phyloP scores from a whole-genome alignment of 2,888 invertebrate species.

The Oxytorus armatus region DNA sequence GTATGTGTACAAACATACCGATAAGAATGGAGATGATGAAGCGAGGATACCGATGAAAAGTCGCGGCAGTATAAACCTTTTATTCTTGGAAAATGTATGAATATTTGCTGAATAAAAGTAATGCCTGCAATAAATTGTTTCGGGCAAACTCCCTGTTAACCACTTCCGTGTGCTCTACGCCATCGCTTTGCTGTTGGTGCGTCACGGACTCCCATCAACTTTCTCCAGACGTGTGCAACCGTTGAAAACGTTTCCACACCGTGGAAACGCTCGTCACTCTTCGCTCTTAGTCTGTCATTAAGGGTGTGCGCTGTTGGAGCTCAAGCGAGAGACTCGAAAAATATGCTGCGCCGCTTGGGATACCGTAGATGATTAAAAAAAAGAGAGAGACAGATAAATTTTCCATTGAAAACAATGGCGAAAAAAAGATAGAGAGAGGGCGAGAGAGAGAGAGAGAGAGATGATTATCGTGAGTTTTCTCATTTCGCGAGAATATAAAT shows the following conservation, averaged over 20 bases:
- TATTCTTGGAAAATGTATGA: constrained; percentile 72
- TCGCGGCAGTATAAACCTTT: constrained; percentile 59
- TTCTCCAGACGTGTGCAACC: constrained; percentile 55
- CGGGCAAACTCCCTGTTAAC: constrained; percentile 14
- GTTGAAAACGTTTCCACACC: constrained; percentile 49
- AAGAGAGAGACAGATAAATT: constrained; percentile 39
- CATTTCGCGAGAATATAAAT: constrained; percentile 56
- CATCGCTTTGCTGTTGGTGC: constrained; percentile 12
- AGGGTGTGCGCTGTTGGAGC: not conserved
- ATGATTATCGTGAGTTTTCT: constrained; percentile 63
- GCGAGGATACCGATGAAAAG: constrained; percentile 55
- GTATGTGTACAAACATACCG: constrained; percentile 24
- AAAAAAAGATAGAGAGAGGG: not conserved
- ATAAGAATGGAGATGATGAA: constrained; percentile 66
- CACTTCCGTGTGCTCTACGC: not conserved
- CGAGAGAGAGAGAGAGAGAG: constrained; percentile 5
- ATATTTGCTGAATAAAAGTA: constrained; percentile 73
- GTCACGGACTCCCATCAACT: constrained; percentile 35
- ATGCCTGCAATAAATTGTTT: constrained; percentile 69
- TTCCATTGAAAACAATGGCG: constrained; percentile 55
- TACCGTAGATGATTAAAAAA: constrained; percentile 42
- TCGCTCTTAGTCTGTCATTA: constrained; percentile 47
- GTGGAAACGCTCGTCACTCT: constrained; percentile 10
- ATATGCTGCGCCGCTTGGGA: constrained; percentile 27
- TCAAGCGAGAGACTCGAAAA: constrained; percentile 25